Evolutionary conservation across 1,140 invertebrate species (phyloP).

Genomic region (Brachionus manjavacas): DNA sequence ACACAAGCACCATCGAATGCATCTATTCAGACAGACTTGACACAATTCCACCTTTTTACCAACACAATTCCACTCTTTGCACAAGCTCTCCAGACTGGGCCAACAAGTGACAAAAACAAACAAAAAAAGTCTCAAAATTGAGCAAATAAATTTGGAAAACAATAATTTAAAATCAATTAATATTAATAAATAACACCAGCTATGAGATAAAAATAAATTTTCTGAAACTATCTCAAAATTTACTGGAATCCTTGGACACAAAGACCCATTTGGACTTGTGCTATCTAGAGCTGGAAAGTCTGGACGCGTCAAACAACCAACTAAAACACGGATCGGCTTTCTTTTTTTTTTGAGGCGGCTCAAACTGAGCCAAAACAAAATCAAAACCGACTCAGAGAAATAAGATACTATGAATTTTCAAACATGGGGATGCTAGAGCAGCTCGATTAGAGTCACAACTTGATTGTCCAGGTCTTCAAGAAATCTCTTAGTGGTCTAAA

Average conservation of each 20-base stretch:
- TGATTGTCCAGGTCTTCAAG: background rate
- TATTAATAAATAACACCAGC: background rate
- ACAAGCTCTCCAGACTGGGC: too few species aligned
- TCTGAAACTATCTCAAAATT: background rate
- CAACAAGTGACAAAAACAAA: background rate
- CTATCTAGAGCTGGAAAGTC: too few species aligned
- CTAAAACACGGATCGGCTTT: background rate
- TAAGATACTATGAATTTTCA: too few species aligned
- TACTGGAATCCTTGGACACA: background rate
- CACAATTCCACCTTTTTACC: background rate
- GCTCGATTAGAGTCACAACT: too few species aligned
- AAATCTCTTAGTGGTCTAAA: background rate
- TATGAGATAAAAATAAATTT: too few species aligned
- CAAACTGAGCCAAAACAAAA: slow-evolving; percentile 25
- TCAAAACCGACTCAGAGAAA: background rate
- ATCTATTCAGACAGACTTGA: background rate
- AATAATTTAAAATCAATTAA: background rate
- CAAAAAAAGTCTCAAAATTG: background rate
- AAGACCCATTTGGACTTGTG: slow-evolving; percentile 10
- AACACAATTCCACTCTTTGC: too few species aligned
- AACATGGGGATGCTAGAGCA: too few species aligned
- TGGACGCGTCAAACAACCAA: background rate
- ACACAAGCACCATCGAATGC: slow-evolving; percentile 11
- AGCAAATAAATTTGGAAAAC: background rate
- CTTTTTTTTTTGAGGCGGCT: background rate